Evolutionary conservation across 2,888 invertebrate genomes (phyloP).

Genomic region (Magallana nippona): DNA sequence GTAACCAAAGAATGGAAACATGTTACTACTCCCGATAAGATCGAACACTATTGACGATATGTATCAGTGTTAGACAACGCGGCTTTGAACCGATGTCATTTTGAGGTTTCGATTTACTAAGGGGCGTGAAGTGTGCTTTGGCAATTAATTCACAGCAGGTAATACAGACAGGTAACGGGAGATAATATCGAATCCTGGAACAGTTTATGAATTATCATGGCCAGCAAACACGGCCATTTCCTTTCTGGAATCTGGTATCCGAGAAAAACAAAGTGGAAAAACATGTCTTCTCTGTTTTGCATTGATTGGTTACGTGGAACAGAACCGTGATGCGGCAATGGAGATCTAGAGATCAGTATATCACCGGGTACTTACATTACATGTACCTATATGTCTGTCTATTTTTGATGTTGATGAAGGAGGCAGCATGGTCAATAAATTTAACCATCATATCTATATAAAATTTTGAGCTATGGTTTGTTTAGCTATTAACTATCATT

Average conservation of each 20-base stretch:
- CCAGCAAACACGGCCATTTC: slow-evolving; percentile 19
- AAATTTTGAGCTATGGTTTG: no score
- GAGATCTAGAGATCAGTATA: neutral
- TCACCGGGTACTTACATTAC: no score
- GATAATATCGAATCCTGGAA: slow-evolving; percentile 8
- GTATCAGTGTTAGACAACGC: slow-evolving; percentile 28
- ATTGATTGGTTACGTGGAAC: neutral
- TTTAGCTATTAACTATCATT: no score
- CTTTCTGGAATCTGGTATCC: neutral
- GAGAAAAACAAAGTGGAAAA: slow-evolving; percentile 26
- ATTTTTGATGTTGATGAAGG: neutral
- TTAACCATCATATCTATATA: no score
- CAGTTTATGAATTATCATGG: slow-evolving; percentile 26
- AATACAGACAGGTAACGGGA: neutral
- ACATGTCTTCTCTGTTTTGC: slow-evolving; percentile 14
- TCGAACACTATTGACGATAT: slow-evolving; percentile 43
- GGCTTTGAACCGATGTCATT: slow-evolving; percentile 30
- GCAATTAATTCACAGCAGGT: slow-evolving; percentile 33
- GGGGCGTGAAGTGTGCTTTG: slow-evolving; percentile 33
- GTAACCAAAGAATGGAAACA: slow-evolving; percentile 51
- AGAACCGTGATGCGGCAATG: neutral
- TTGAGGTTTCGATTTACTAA: slow-evolving; percentile 11
- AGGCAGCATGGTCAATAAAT: no score
- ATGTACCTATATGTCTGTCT: neutral
- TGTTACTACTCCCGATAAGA: slow-evolving; percentile 41